Evolutionary conservation across 2,888 invertebrate species (phyloP), one percentile per base, ranked within the genome.

Genomic region (Baronia brevicornis): DNA sequence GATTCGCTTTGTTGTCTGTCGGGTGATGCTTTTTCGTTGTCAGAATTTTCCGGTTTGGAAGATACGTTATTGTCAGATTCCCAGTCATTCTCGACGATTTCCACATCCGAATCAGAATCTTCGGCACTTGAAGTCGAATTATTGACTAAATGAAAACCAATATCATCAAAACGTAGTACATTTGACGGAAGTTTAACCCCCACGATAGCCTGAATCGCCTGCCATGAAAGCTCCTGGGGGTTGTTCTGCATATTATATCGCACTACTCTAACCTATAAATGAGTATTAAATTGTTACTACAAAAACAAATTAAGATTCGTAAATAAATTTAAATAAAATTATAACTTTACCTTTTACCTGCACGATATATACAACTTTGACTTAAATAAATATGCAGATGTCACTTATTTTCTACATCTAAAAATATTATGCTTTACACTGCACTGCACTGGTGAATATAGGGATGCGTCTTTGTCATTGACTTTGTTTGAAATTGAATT

Each of bases 181-280:
- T 82, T 84, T 40, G 82, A 60, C 53, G 84, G 84, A 54, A 85
- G 78, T 69, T 85, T 84, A 66, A 85, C 85, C 71, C 85, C 85
- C 57, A 85, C 84, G 51, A 85, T 85, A 74, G 80, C 71, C 68
- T 85, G 84, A 64, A 85, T 85, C 68, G 84, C 85, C 71, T 85
- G 84, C 85, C 85, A 85, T 79, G 85, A 85, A 75, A 85, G 85
- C 80, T 85, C 80, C 74, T 84, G 85, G 79, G 84, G 84, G 84
- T 84, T 84, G 80, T 78, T 84, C 84, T 85, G 85, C 85, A 85
- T 84, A 80, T 79, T 84, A 80, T 70, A 75, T 78, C 74, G 84
- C 67, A 78, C 84, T 80, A 85, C 65, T 80, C 67, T 85, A 85
- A 85, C 84, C 84, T 85, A 84, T 68, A 85, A 84, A 85, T 65